Conservation (phyloP, 2,797 vertebrate species). For the Micropoecilia bifurca region DNA sequence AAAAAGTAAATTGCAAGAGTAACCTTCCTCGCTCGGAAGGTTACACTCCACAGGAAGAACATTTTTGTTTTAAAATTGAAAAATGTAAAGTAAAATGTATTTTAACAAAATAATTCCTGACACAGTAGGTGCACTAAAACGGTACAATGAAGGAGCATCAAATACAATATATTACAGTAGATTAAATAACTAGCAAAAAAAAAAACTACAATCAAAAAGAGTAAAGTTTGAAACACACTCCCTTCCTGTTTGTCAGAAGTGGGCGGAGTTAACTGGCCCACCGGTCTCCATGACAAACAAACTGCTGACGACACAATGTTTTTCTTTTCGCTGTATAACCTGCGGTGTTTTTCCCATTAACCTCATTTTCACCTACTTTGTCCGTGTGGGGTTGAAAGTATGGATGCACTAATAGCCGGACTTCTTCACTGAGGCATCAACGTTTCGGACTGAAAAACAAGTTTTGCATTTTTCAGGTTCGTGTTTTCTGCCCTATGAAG, state of each 20-base stretch:
- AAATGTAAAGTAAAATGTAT: neutral
- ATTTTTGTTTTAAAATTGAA: neutral
- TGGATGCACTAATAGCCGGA: neutral
- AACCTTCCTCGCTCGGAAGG: too few species aligned
- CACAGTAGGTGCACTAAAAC: neutral
- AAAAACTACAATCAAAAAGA: neutral
- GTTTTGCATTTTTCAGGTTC: constrained; percentile 5
- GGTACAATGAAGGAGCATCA: neutral
- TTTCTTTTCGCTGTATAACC: neutral
- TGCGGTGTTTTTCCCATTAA: neutral
- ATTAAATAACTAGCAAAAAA: neutral
- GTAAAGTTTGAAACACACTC: neutral
- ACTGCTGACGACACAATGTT: neutral
- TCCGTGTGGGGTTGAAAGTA: neutral
- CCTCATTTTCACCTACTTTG: neutral
- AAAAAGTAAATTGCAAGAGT: too few species aligned
- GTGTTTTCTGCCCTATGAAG: neutral
- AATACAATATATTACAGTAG: neutral
- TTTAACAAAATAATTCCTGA: neutral
- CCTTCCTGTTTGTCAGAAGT: constrained; percentile 29
- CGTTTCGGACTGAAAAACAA: neutral
- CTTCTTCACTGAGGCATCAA: neutral
- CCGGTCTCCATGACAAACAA: neutral
- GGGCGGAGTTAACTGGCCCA: constrained; percentile 41
- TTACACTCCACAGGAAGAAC: neutral